Conservation (phyloP, 2,113 vertebrate genomes). For the Calidris pygmaea region DNA sequence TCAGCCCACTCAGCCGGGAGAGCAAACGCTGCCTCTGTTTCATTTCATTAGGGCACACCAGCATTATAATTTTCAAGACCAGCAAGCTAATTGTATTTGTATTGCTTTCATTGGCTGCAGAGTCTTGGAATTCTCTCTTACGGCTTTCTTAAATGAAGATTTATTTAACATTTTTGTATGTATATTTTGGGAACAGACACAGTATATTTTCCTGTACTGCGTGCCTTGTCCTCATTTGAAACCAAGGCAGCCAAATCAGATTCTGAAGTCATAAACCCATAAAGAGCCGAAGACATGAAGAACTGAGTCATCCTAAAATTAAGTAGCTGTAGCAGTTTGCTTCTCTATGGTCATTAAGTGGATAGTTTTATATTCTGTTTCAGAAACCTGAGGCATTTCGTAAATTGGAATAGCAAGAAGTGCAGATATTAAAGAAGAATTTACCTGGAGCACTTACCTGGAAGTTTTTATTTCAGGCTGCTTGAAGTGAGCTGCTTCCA, state of each 20-base stretch:
- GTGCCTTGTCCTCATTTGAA: conserved; percentile 1
- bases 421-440: neutral
- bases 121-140: neutral
- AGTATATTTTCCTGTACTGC: neutral
- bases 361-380: neutral
- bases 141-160: neutral
- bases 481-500: accelerated
- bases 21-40: neutral
- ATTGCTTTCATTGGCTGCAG: neutral
- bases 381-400: neutral
- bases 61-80: neutral
- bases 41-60: neutral
- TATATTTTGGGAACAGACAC: neutral
- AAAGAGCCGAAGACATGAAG: neutral
- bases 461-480: neutral
- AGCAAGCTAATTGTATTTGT: neutral
- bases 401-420: neutral
- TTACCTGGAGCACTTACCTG: neutral
- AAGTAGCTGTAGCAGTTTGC: neutral
- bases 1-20: neutral
- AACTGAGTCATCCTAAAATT: neutral
- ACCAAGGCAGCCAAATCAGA: neutral
- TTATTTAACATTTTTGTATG: neutral
- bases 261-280: neutral
- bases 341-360: neutral